Base-by-base conservation (phyloP, 2,113 vertebrate species). In the Lutjanus erythropterus region DNA sequence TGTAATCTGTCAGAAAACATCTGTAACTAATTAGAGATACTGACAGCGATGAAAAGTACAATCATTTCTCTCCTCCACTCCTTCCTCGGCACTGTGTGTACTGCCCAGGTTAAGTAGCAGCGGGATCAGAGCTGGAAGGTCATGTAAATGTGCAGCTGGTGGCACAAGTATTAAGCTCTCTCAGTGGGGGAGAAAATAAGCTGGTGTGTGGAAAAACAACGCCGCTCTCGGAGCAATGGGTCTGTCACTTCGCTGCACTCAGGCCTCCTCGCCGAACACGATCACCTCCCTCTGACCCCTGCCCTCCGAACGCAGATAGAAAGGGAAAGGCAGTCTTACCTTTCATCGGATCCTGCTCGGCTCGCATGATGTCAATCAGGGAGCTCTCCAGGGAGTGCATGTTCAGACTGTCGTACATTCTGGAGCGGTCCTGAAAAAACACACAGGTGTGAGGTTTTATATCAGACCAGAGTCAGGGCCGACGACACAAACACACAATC, bases 301-400 rank as follows among this genome's bases (percentile, higher is more conserved):
- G 1, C 23, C 35, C 19, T 15, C 3, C 8, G 0, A 14, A 47
- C 39, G 2, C 2, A 78, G 64, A 69, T 16, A 18, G 53, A 78
- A 69, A 78, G 81, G 53, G 77, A 69, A 78, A 62, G 65, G 62
- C 49, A 41, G 5, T 92, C 95, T 94, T 94, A 99, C 98, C 96
- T 95, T 99, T 99, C 91, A 99, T 95, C 27, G 98, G 97, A 93
- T 99, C 98, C 89, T 99, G 98, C 86, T 99, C 98, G 64, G 97
- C 98, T 94, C 98, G 96, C 97, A 99, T 98, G 95, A 99, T 99
- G 95, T 99, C 97, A 88, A 99, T 99, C 91, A 99, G 97, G 46
- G 98, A 99, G 91, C 97, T 99, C 94, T 99, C 98, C 95, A 99
- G 93, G 74, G 97, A 98, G 95, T 98, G 97, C 98, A 99, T 99